Evolutionary conservation across 2,797 vertebrate species (phyloP).

Genomic region (Varecia variegata): DNA sequence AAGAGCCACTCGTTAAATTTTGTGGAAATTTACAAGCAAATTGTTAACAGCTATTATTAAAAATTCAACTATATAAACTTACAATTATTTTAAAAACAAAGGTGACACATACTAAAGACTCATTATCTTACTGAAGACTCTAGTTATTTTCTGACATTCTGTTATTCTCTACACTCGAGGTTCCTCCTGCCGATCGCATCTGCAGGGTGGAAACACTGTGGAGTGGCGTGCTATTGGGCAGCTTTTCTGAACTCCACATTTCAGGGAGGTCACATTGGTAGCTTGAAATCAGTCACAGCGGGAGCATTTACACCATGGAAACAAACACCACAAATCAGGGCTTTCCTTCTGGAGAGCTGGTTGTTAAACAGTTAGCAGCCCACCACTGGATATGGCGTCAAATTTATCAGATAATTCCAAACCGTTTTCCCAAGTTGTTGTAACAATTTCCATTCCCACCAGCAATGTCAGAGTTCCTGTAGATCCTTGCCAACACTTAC

Average conservation of each 20-base stretch:
- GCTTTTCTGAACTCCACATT: background rate
- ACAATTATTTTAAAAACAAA: background rate
- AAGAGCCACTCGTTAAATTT: background rate
- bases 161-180: background rate
- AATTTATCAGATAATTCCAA: slow-evolving; percentile 17
- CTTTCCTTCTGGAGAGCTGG: background rate
- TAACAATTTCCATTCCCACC: background rate
- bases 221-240: too few species aligned
- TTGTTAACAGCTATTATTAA: background rate
- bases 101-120: background rate
- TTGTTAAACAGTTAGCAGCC: background rate
- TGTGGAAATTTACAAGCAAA: background rate
- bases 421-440: background rate
- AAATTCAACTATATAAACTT: background rate
- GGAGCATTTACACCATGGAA: background rate
- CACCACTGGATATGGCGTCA: background rate
- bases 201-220: background rate
- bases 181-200: background rate
- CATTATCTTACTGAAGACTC: background rate
- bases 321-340: background rate
- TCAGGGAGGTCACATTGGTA: background rate
- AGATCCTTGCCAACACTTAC: background rate
- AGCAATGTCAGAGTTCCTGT: background rate
- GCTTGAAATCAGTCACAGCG: background rate
- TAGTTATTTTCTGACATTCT: background rate